Evolutionary conservation across 2,113 vertebrate species (phyloP), one percentile per base, ranked within the genome.

Genomic region (Oxygymnocypris stewartii): DNA sequence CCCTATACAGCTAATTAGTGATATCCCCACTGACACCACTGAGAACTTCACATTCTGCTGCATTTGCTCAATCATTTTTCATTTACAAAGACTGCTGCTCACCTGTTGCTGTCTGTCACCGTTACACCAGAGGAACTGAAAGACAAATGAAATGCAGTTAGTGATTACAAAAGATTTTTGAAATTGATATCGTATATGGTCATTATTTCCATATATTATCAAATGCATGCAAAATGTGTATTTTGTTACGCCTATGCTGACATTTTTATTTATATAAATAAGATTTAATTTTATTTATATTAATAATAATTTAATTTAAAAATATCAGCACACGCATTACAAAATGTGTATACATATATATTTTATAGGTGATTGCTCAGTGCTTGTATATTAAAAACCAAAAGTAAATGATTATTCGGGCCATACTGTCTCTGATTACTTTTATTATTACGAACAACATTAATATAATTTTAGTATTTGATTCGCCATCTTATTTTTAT

Each of bases 1-100:
- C 93, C 92, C 88, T 77, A 57, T 83, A 86, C 25, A 91, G 92
- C 94, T 94, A 94, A 95, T 95, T 94, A 95, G 93, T 91, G 88
- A 82, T 84, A 67, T 83, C 88, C 93, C 89, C 90, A 85, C 91
- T 91, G 86, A 88, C 91, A 89, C 89, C 87, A 89, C 86, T 85
- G 79, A 37, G 85, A 86, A 85, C 85, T 67, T 81, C 87, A 74
- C 77, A 78, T 86, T 84, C 81, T 82, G 69, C 23, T 6, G n/a
- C 35, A 47, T 90, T 84, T 59, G 79, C 20, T 84, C 82, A 88
- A 77, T 89, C 83, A 51, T 85, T 67, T 73, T 86, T 79, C 51
- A 67, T 85, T 89, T 82, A 75, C 44, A 85, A 73, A 31, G 63
- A 63, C 57, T 57, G 25, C 79, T 88, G 54, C 71, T 85, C 90